Conservation (phyloP, 2,113 vertebrate genomes). For the Glaucomys volans region DNA sequence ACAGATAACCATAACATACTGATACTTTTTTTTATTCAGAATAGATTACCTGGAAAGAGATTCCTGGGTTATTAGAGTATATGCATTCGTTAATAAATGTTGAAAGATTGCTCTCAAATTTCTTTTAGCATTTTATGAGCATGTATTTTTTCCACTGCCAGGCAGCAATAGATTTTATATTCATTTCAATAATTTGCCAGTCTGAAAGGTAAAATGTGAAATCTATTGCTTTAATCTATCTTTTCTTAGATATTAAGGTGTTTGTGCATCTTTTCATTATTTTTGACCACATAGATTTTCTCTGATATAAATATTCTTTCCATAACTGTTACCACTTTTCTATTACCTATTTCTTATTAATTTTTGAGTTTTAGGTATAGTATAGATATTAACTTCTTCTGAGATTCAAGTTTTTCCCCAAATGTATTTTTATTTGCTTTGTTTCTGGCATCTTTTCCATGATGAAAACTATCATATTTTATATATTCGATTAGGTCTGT, state of each 20-base stretch:
- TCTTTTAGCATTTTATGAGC: constrained; percentile 12
- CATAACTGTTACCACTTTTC: not conserved
- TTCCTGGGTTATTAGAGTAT: not conserved
- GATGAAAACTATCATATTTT: not conserved
- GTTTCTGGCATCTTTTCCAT: not conserved
- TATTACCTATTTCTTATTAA: not conserved
- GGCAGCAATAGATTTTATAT: constrained; percentile 19
- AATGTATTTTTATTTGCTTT: not conserved
- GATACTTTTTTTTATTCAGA: not conserved
- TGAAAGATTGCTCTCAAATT: not conserved
- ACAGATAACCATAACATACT: not conserved
- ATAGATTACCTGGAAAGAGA: not conserved
- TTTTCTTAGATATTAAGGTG: not conserved
- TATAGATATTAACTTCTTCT: not conserved
- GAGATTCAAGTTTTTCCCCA: not conserved
- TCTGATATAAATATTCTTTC: not conserved
- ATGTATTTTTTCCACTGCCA: not conserved
- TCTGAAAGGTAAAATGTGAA: constrained; percentile 12
- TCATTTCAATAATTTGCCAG: constrained; percentile 27
- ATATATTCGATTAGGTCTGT: not conserved
- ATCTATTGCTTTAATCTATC: not conserved
- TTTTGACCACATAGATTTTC: not conserved
- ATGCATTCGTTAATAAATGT: not conserved
- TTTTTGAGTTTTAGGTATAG: not conserved
- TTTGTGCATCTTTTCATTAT: not conserved